Base-by-base conservation (phyloP, 2,797 vertebrate genomes). In the Eulemur coronatus region DNA sequence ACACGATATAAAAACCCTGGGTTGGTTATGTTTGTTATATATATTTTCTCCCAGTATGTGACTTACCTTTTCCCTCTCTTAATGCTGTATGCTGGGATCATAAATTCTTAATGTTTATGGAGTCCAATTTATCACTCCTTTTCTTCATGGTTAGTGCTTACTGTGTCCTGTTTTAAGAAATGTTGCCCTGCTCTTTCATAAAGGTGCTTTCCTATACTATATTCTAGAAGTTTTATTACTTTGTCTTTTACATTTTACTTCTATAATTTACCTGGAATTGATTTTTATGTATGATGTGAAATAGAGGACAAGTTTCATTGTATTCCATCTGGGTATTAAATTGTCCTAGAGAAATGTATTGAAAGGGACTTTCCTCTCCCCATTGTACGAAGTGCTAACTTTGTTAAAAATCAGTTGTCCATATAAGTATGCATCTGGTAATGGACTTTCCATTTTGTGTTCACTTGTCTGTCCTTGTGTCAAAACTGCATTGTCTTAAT, bases 221-320 rank as follows among this genome's bases (percentile, higher is more conserved):
- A n/a, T 79, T 73, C 46, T 79, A 65, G 63, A 75, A 55, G 28
- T 59, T 76, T 94, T 97, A 46, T 78, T 89, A 55, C 81, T 94
- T 96, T 90, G 3, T 7, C 38, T 87, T 76, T 82, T 72, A 63
- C 28, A 63, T 35, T 90, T 94, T 81, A 84, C 5, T 41, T 89
- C 1, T 52, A 82, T 13, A 76, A 35, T 93, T 72, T 88, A 61
- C 41, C 26, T 61, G 12, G 33, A 89, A 94, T 93, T 85, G 73
- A 95, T 94, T 93, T 96, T 88, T 89, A 63, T 61, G 22, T 94
- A 24, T 88, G 52, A 55, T 81, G 48, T 76, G 18, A 65, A 28
- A 76, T 38, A 95, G 38, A 76, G 81, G n/a, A 61, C 52, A 81
- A 70, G 7, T 61, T 95, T 89, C 46, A 72, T 93, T 88, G 94